Percentiles rank a stretch among this genome's conserved stretches.
phyloP scores from a whole-genome alignment of 1,140 invertebrate species.

The Tachypleus tridentatus region DNA sequence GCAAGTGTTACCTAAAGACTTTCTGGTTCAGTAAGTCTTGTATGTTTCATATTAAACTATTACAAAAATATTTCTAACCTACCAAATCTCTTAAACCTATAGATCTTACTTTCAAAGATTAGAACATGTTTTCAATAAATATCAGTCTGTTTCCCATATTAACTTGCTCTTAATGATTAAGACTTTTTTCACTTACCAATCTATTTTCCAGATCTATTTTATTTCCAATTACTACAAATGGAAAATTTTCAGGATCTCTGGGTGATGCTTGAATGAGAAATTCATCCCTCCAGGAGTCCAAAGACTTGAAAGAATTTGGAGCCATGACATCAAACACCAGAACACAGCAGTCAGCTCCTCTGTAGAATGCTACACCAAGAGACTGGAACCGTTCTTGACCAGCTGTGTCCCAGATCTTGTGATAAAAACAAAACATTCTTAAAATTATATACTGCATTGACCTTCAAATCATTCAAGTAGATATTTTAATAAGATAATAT shows the following conservation, averaged over 20 bases:
- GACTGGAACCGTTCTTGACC: constrained; percentile 98
- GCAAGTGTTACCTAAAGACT: too few relatives aligned
- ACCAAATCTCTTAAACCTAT: too few relatives aligned
- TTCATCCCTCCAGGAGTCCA: constrained; percentile 98
- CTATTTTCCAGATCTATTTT: constrained; percentile 97
- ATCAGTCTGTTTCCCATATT: too few relatives aligned
- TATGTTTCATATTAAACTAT: too few relatives aligned
- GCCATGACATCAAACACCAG: constrained; percentile 95
- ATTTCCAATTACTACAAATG: constrained; percentile 99
- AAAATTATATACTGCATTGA: too few relatives aligned
- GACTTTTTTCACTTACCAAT: constrained; percentile 47
- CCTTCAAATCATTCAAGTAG: too few relatives aligned
- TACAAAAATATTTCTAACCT: too few relatives aligned
- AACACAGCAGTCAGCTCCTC: constrained; percentile 98
- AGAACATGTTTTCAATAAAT: too few relatives aligned
- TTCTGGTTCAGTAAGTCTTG: too few relatives aligned
- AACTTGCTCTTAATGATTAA: too few relatives aligned
- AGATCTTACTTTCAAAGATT: too few relatives aligned
- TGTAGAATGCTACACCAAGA: constrained; percentile 97
- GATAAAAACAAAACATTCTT: neutral
- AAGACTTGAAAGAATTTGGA: constrained; percentile 92
- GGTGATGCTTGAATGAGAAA: constrained; percentile 97
- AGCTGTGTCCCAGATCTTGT: constrained; percentile 97
- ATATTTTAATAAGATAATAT: constrained; percentile 6
- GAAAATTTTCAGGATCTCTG: constrained; percentile 96